These are phyloP conservation scores for Deroplatys truncata DNA, from an alignment of 2,888 invertebrate genomes.

Conservation along the genomic window DNA sequence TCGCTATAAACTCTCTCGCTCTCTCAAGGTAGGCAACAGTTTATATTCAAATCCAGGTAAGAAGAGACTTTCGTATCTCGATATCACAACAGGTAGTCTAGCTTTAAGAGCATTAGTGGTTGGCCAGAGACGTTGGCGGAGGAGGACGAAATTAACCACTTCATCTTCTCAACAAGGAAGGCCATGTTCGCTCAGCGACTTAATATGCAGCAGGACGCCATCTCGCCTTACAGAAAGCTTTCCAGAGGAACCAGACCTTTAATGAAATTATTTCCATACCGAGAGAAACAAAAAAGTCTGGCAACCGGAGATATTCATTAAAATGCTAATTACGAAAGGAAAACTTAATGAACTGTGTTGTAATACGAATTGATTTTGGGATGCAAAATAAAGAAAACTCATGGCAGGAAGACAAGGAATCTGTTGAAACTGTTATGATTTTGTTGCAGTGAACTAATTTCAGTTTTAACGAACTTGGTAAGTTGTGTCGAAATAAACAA, in stretches of 20 bases:
- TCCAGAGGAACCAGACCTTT: not conserved
- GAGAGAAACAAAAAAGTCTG: not conserved
- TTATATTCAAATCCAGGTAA: not conserved
- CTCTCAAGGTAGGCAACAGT: not conserved
- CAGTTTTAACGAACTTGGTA: not conserved
- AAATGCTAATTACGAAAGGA: not conserved
- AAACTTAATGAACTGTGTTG: not conserved
- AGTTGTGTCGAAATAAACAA: not conserved
- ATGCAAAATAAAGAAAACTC: not conserved
- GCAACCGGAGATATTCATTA: not conserved
- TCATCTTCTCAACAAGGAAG: not conserved
- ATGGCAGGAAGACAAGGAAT: not conserved
- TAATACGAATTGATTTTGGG: not conserved
- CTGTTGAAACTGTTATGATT: not conserved
- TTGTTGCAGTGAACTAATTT: not conserved
- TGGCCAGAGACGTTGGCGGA: not conserved
- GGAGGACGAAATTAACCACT: not conserved
- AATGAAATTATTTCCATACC: not conserved
- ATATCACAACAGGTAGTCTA: not conserved
- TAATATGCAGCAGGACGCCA: not conserved
- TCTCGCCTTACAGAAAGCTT: not conserved
- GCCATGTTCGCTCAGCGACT: not conserved
- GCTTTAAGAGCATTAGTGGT: not conserved
- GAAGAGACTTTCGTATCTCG: not conserved
- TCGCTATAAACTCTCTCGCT: no score